Percentiles rank a stretch among this genome's conserved stretches.
Conservation (phyloP, 2,113 vertebrate genomes). For the Sula dactylatra region DNA sequence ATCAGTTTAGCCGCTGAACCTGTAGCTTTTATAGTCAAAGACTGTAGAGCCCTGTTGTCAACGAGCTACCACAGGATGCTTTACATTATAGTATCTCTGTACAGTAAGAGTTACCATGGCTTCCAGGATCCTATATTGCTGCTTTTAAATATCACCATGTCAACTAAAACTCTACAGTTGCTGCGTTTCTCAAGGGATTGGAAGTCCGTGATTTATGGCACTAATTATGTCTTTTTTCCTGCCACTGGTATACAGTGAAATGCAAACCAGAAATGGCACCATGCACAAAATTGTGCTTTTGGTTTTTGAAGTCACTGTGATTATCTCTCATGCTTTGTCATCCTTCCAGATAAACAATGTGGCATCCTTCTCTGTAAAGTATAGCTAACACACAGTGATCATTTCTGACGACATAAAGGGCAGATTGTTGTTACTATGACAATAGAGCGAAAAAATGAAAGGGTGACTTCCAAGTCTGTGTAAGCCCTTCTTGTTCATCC, state of each 20-base stretch:
- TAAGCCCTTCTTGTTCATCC: not conserved
- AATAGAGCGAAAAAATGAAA: constrained; percentile 2
- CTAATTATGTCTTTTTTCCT: not conserved
- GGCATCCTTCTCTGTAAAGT: constrained; percentile 33
- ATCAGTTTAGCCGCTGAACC: not conserved
- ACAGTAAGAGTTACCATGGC: not conserved
- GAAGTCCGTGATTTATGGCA: not conserved
- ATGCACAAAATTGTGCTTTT: not conserved
- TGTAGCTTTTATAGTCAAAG: not conserved
- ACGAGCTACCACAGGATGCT: not conserved
- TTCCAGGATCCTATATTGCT: not conserved
- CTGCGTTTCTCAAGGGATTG: not conserved
- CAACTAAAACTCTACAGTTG: not conserved
- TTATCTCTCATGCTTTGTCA: constrained; percentile 34
- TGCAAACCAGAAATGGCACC: not conserved
- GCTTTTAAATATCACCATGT: constrained; percentile 8
- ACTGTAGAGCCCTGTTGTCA: not conserved
- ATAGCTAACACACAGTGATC: not conserved
- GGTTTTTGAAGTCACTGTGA: not conserved
- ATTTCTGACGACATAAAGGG: not conserved
- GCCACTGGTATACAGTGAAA: not conserved
- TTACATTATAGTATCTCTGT: not conserved
- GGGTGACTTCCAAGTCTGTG: not conserved
- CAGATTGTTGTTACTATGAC: constrained; percentile 16
- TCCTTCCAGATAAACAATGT: not conserved